phyloP scores from a whole-genome alignment of 2,113 vertebrate species.

The Dipodomys stephensi region DNA sequence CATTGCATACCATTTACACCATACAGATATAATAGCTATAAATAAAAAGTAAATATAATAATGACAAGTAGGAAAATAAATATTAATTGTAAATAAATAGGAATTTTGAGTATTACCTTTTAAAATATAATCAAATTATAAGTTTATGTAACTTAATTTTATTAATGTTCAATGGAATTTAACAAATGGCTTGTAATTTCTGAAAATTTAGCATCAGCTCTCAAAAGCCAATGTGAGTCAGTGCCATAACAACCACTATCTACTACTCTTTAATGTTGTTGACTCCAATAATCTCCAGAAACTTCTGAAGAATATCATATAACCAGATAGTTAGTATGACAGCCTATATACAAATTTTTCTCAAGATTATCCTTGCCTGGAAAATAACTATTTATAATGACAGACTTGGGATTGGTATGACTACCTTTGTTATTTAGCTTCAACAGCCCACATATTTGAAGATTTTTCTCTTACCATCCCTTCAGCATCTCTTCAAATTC shows the following conservation, averaged over 20 bases:
- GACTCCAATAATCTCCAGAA: background rate
- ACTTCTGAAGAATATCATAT: background rate
- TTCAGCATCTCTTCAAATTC: background rate
- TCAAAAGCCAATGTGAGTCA: background rate
- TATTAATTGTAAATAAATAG: background rate
- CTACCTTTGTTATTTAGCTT: background rate
- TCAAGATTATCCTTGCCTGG: background rate
- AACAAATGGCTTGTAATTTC: background rate
- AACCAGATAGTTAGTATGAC: background rate
- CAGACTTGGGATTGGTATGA: background rate
- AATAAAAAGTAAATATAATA: background rate
- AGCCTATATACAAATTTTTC: background rate
- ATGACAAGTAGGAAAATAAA: background rate
- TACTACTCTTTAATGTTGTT: background rate
- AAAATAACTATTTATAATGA: background rate
- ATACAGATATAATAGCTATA: background rate
- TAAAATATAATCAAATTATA: background rate
- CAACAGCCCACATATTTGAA: background rate
- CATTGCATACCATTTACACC: background rate
- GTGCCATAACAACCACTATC: background rate
- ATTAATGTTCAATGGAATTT: background rate
- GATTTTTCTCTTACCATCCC: background rate
- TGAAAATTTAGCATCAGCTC: slow-evolving; percentile 17
- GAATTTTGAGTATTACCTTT: background rate
- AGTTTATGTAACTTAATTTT: slow-evolving; percentile 13